phyloP scores from a whole-genome alignment of 1,140 invertebrate genomes.

The Conus ventricosus region DNA sequence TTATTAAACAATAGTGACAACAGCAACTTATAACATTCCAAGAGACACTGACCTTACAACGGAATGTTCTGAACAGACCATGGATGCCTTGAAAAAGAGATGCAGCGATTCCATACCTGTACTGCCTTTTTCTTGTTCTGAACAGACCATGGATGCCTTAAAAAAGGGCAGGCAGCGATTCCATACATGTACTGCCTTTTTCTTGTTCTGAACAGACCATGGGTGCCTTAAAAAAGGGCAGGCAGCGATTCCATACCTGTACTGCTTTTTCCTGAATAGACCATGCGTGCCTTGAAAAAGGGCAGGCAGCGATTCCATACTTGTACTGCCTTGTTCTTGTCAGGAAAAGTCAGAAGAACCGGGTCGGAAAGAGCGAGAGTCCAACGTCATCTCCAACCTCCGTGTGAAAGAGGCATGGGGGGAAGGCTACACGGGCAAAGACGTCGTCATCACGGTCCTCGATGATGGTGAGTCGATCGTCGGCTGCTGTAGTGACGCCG shows the following conservation, averaged over 20 bases:
- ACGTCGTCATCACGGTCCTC: slow-evolving; percentile 93
- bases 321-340: too few relatives aligned
- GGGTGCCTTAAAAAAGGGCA: neutral
- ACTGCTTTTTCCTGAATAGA: neutral
- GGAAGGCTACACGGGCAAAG: slow-evolving; percentile 95
- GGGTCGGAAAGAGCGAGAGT: neutral
- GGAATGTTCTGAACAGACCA: neutral
- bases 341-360: neutral
- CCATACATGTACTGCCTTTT: too few relatives aligned
- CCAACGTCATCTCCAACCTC: neutral
- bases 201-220: too few relatives aligned
- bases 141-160: too few relatives aligned
- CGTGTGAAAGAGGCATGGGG: slow-evolving; percentile 92
- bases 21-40: too few relatives aligned
- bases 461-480: slow-evolving; percentile 83
- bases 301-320: neutral
- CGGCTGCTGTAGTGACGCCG: too few relatives aligned
- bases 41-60: neutral
- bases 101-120: neutral
- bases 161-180: neutral
- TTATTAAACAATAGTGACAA: too few relatives aligned
- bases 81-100: neutral
- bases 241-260: neutral
- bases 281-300: neutral
- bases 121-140: too few relatives aligned